Evolutionary conservation across 2,888 invertebrate species (phyloP), one percentile per base, ranked within the genome.

Genomic region (Saturnia pavonia): DNA sequence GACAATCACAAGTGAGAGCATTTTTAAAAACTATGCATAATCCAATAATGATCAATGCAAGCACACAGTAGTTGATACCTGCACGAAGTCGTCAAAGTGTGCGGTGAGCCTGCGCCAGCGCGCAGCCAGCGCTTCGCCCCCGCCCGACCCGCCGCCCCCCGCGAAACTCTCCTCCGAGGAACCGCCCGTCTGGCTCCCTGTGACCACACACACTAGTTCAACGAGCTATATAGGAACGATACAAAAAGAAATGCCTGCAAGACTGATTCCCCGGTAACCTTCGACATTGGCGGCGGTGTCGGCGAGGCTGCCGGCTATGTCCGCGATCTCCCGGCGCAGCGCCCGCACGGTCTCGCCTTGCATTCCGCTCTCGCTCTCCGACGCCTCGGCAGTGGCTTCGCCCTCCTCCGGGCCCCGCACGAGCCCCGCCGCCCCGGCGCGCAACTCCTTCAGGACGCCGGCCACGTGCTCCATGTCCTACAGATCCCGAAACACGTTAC

Each of bases 11-110:
- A n/a, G n/a, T n/a, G n/a, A n/a, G n/a, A n/a, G n/a, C n/a, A n/a
- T n/a, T n/a, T n/a, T n/a, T n/a, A n/a, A n/a, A n/a, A n/a, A n/a
- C n/a, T n/a, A n/a, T n/a, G n/a, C n/a, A n/a, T n/a, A n/a, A n/a
- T n/a, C n/a, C n/a, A n/a, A n/a, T n/a, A n/a, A n/a, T n/a, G n/a
- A n/a, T n/a, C n/a, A n/a, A n/a, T n/a, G n/a, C n/a, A n/a, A n/a
- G n/a, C n/a, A n/a, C n/a, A n/a, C n/a, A n/a, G n/a, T n/a, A n/a
- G n/a, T n/a, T n/a, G 19, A 22, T 63, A 89, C 91, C 89, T 91
- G 91, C 67, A 97, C 97, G 84, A 98, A 96, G 88, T 98, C 98
- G 73, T 98, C 97, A 88, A 98, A 98, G 91, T 98, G 98, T 8
- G 96, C 96, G 79, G 96, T 96, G 94, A 98, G 96, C 22, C 97